Percentiles rank a stretch among this genome's conserved stretches.
These are phyloP conservation scores for Prochilodus magdalenae DNA, from an alignment of 2,113 vertebrate genomes.

Conservation along the genomic window DNA sequence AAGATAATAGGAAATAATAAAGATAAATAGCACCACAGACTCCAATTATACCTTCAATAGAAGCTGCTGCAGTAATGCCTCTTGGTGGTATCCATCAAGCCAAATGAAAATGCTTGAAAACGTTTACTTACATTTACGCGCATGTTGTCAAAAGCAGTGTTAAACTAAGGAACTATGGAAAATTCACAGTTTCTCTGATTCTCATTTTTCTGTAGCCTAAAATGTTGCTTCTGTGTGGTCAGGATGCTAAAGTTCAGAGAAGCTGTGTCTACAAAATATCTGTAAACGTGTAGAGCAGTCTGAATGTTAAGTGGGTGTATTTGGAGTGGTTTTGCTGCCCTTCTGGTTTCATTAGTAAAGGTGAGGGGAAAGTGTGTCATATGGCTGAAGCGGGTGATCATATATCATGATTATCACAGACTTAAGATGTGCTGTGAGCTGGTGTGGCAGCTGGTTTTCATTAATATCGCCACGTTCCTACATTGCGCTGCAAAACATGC, in stretches of 20 bases:
- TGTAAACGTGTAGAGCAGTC: neutral
- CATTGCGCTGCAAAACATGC: neutral
- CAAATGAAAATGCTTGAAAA: neutral
- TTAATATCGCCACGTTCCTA: neutral
- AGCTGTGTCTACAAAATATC: neutral
- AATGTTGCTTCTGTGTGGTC: neutral
- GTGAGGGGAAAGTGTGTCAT: neutral
- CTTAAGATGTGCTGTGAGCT: neutral
- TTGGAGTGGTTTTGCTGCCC: neutral
- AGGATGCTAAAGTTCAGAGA: neutral
- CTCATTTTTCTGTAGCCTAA: no score
- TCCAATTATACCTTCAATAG: neutral
- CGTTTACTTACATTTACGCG: neutral
- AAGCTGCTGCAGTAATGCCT: neutral
- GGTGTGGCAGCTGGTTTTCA: slow-evolving; percentile 27
- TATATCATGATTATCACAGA: neutral
- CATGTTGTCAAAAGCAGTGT: neutral
- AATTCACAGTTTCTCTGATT: no score
- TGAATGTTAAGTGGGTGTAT: neutral
- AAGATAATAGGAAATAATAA: slow-evolving; percentile 3
- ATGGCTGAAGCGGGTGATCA: neutral
- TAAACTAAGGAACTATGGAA: neutral
- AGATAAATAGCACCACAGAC: neutral
- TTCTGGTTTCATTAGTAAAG: slow-evolving; percentile 35
- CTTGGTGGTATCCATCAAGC: neutral